These are phyloP conservation scores for Urocyon cinereoargenteus DNA, from an alignment of 2,797 vertebrate genomes.

Conservation along the genomic window DNA sequence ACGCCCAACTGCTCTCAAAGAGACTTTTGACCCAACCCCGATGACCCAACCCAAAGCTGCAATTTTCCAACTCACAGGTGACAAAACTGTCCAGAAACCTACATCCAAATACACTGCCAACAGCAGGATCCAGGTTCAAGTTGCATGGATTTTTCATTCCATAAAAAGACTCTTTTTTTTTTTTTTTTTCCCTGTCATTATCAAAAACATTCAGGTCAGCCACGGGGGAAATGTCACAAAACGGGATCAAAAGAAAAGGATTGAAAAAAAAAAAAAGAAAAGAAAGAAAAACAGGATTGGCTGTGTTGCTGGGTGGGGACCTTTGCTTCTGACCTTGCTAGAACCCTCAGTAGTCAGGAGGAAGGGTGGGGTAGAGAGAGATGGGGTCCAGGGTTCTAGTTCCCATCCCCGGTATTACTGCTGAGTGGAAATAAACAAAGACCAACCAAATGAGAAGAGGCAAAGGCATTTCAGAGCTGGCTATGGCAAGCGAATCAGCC, in stretches of 20 bases:
- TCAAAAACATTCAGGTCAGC: slow-evolving; percentile 86
- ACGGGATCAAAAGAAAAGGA: slow-evolving; percentile 89
- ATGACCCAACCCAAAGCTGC: slow-evolving; percentile 74
- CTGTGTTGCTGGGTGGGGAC: slow-evolving; percentile 85
- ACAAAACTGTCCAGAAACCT: slow-evolving; percentile 82
- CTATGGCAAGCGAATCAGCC: too few species aligned
- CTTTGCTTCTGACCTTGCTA: slow-evolving; percentile 91
- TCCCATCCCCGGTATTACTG: slow-evolving; percentile 74
- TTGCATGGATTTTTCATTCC: slow-evolving; percentile 91
- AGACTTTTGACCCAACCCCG: slow-evolving; percentile 69
- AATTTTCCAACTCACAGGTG: slow-evolving; percentile 75
- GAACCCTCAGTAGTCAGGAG: slow-evolving; percentile 80
- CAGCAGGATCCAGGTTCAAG: slow-evolving; percentile 89
- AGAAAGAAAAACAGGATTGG: slow-evolving; percentile 89
- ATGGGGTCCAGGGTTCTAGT: slow-evolving; percentile 69
- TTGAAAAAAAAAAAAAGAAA: slow-evolving; percentile 70
- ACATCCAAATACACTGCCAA: slow-evolving; percentile 85
- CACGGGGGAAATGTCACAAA: slow-evolving; percentile 90
- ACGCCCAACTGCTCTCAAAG: slow-evolving; percentile 61
- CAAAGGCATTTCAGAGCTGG: not conserved
- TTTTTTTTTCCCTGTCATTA: slow-evolving; percentile 77
- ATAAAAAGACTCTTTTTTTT: slow-evolving; percentile 88
- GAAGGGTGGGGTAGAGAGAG: not conserved
- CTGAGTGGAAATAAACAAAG: slow-evolving; percentile 48
- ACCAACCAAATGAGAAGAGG: not conserved